Evolutionary conservation across 2,113 vertebrate species (phyloP).

Genomic region (Nycticryphes semicollaris): DNA sequence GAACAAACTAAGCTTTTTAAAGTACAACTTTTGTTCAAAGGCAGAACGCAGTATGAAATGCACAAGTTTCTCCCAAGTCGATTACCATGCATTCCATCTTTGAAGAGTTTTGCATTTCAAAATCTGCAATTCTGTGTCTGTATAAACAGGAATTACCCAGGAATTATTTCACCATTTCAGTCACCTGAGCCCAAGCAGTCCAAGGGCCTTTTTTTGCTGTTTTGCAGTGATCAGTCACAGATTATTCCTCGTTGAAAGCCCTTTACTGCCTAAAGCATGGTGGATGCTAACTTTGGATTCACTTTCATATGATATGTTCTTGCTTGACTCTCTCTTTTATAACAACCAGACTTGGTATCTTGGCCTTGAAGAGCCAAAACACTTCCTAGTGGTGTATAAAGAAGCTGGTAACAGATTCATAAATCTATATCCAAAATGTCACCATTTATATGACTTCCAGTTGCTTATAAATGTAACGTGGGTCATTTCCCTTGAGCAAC

Average conservation of each 20-base stretch:
- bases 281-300: neutral
- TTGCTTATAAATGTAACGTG: neutral
- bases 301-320: neutral
- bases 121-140: neutral
- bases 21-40: neutral
- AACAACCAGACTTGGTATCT: neutral
- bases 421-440: neutral
- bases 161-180: neutral
- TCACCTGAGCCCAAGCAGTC: neutral
- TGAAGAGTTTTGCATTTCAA: neutral
- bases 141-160: no score
- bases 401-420: neutral
- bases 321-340: neutral
- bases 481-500: neutral
- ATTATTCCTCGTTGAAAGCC: neutral
- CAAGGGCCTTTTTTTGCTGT: neutral
- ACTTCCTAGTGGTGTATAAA: neutral
- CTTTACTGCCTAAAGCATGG: neutral
- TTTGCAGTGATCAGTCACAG: neutral
- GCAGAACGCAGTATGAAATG: neutral
- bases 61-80: fast-evolving
- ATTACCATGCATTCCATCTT: neutral
- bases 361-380: neutral
- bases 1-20: neutral
- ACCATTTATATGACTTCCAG: neutral